A percentile compares a stretch with the other conserved stretches of the same genome.
These are phyloP conservation scores for Ormyrus nitidulus DNA, from an alignment of 2,888 invertebrate species.

Conservation along the genomic window DNA sequence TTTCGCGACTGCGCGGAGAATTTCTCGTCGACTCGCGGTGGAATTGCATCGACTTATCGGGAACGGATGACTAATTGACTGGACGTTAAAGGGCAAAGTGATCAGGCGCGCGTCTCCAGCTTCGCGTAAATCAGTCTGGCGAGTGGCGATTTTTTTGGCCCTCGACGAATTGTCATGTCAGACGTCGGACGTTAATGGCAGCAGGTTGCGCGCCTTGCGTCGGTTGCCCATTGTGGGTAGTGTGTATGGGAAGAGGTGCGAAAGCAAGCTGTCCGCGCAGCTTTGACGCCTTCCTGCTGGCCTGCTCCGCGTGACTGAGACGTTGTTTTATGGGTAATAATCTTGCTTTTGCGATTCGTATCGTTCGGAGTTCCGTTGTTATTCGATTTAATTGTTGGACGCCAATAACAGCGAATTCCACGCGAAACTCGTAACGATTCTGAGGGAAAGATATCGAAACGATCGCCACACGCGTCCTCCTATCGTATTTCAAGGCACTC, in stretches of 20 bases:
- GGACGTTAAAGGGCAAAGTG: slow-evolving; percentile 59
- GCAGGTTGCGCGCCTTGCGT: slow-evolving; percentile 1
- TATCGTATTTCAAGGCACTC: slow-evolving; percentile 35
- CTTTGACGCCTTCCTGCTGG: slow-evolving; percentile 13
- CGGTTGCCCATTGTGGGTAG: too few species aligned
- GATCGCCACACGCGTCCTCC: not conserved
- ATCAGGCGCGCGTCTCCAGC: not conserved
- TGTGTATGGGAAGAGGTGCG: not conserved
- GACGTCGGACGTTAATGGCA: slow-evolving; percentile 1
- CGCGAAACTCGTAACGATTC: slow-evolving; percentile 6
- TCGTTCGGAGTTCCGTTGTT: not conserved
- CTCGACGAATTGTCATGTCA: slow-evolving; percentile 22
- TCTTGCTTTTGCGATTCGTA: not conserved
- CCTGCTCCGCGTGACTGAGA: not conserved
- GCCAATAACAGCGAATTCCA: slow-evolving; percentile 14
- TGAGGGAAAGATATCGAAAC: not conserved
- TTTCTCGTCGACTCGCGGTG: slow-evolving; percentile 21
- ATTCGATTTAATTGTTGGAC: not conserved
- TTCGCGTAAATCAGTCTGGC: slow-evolving; percentile 26
- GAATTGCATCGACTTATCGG: slow-evolving; percentile 61
- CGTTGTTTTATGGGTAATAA: not conserved
- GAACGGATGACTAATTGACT: slow-evolving; percentile 63
- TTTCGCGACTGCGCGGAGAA: not conserved
- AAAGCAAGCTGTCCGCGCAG: not conserved
- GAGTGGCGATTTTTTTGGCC: slow-evolving; percentile 8